Evolutionary conservation across 1,140 invertebrate genomes (phyloP).

Genomic region (Triops longicaudatus): DNA sequence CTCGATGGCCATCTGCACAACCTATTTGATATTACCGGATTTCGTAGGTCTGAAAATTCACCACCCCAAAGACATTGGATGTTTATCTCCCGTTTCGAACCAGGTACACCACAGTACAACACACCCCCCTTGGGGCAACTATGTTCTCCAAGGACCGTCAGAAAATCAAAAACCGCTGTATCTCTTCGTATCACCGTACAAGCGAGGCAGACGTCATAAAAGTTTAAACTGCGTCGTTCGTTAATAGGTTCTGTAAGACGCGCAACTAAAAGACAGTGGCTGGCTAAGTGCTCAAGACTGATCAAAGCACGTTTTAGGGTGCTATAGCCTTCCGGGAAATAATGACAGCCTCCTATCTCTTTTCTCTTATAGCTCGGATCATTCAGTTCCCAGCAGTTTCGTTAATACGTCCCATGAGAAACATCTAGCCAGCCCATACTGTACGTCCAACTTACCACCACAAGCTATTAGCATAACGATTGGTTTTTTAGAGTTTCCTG

Average conservation of each 20-base stretch:
- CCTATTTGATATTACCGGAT: background rate
- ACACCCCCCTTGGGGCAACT: no score
- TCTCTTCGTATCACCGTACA: background rate
- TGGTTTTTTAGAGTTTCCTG: background rate
- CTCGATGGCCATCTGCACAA: background rate
- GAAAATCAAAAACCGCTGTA: background rate
- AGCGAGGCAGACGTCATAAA: background rate
- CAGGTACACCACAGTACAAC: no score
- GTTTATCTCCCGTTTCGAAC: background rate
- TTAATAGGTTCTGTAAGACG: background rate
- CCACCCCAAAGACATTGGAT: background rate
- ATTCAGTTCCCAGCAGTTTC: no score
- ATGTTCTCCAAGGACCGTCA: no score
- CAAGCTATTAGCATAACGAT: background rate
- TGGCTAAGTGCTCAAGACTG: no score
- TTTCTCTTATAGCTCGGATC: no score
- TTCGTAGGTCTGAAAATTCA: background rate
- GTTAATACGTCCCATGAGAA: no score
- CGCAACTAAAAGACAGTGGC: background rate
- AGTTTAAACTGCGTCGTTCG: background rate
- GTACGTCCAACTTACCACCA: no score
- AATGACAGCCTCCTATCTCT: no score
- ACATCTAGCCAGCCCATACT: no score
- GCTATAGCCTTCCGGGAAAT: no score
- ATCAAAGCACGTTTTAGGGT: no score